Evolutionary conservation across 2,888 invertebrate species (phyloP).

Genomic region (Pandemis cinnamomeana): DNA sequence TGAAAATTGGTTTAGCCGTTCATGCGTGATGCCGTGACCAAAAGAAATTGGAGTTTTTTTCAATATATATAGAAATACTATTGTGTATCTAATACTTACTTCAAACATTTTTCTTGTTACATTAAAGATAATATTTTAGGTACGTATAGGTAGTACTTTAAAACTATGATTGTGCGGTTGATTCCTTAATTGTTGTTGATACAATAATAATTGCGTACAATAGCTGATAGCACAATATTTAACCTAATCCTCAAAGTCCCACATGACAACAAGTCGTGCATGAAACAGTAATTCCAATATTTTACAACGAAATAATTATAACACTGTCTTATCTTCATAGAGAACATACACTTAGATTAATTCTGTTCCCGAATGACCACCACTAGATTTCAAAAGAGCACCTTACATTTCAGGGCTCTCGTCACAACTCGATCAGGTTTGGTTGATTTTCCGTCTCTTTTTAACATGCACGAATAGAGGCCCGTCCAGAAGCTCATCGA

Average conservation of each 20-base stretch:
- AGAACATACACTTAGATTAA: neutral
- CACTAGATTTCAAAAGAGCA: neutral
- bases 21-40: no score
- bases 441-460: conserved; percentile 47
- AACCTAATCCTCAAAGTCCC: neutral
- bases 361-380: neutral
- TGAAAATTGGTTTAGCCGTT: no score
- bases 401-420: neutral
- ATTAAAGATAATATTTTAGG: neutral
- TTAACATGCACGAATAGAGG: conserved; percentile 58
- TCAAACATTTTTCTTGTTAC: conserved; percentile 6
- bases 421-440: conserved; percentile 22
- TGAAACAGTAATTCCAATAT: neutral
- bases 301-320: no score
- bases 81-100: no score
- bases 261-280: neutral
- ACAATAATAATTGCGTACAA: no score
- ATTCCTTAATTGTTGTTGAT: neutral
- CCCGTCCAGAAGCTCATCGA: conserved; percentile 66
- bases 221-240: no score
- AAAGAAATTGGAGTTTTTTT: no score
- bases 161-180: neutral
- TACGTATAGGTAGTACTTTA: no score
- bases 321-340: no score
- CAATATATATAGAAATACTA: no score